phyloP scores from a whole-genome alignment of 2,113 vertebrate species.

The Syngnathoides biaculeatus region DNA sequence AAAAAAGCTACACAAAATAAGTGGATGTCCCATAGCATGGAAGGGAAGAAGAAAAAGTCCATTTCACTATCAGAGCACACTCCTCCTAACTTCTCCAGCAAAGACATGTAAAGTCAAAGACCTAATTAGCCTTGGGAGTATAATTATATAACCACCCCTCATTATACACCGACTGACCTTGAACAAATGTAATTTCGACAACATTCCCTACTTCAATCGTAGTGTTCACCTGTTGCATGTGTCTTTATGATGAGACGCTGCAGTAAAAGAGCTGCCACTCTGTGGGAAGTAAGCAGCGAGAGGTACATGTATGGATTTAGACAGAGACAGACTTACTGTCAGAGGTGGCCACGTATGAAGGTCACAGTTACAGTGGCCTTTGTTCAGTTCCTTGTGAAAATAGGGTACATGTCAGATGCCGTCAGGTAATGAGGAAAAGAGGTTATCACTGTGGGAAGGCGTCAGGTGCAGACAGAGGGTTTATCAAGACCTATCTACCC shows the following conservation, averaged over 20 bases:
- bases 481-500: conserved; percentile 24
- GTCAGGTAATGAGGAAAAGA: background rate
- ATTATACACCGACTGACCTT: background rate
- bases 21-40: too few relatives aligned
- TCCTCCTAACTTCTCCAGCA: background rate
- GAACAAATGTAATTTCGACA: background rate
- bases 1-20: too few relatives aligned
- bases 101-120: conserved; percentile 7
- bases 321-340: conserved; percentile 5
- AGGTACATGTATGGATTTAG: background rate
- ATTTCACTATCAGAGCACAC: too few relatives aligned
- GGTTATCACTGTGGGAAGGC: conserved; percentile 13
- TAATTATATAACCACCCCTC: background rate
- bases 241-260: background rate
- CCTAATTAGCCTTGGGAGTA: background rate
- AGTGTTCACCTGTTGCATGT: background rate
- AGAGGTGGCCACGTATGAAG: conserved; percentile 5
- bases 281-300: background rate
- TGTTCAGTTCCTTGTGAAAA: conserved; percentile 11
- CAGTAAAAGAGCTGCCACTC: background rate
- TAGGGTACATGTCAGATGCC: conserved; percentile 2
- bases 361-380: conserved; percentile 6
- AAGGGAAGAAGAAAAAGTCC: too few relatives aligned
- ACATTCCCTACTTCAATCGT: background rate
- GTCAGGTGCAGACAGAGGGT: conserved; percentile 26